Evolutionary conservation across 2,113 vertebrate species (phyloP), one percentile per base, ranked within the genome.

Genomic region (Mus pahari): DNA sequence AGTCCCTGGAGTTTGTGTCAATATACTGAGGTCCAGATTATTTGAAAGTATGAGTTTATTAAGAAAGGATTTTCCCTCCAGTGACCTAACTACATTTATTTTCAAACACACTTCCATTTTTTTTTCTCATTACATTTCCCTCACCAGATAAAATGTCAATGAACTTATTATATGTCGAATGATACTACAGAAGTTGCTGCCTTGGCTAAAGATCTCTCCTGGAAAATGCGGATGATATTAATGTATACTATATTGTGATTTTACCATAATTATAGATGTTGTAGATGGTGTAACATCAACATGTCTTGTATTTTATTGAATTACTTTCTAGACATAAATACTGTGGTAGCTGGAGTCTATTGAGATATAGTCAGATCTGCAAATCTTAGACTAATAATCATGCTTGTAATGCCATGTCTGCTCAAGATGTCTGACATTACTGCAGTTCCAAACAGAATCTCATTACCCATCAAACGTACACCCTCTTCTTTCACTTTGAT

Each of bases 131-230:
- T 89, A 33, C 58, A 75, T 53, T 73, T 81, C 90, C 64, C 66
- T 24, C 71, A 24, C 33, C 33, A 84, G 45, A 42, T 89, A 31
- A 95, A 95, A 97, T 42, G 19, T 16, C 26, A 60, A 3, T 55
- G 64, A 92, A 50, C 89, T 92, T 78, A 93, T 84, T 55, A 58
- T 55, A 92, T 75, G 92, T 55, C 62, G 73, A 55, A 45, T 81
- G 86, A 78, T 10, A 39, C 9, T 55, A 70, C 31, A 86, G 42
- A 86, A 90, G 24, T 94, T 74, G 33, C 24, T 60, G 55, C 48
- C 68, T 55, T 74, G 2, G 24, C 24, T 78, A 58, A 78, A 50
- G 64, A 94, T 26, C 62, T 66, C 64, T 66, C 2, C 19, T 74
- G 58, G 13, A 83, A 89, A 91, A 36, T 84, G n/a, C 5, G 55